A percentile compares a stretch with the other conserved stretches of the same genome.
These are phyloP conservation scores for Syrista parreyssii DNA, from an alignment of 2,888 invertebrate genomes.

Conservation along the genomic window DNA sequence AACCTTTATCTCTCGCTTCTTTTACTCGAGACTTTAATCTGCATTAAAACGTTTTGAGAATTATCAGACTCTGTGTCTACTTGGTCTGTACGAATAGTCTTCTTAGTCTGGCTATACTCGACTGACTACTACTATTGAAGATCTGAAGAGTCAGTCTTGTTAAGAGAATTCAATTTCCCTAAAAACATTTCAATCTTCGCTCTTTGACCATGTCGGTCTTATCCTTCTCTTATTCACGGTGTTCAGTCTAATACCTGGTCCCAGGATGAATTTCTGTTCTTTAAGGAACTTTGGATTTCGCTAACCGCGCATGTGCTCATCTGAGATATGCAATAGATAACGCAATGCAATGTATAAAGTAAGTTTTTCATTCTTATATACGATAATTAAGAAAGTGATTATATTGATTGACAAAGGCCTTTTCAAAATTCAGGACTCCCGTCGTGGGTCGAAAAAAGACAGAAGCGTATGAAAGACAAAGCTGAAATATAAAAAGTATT, in stretches of 20 bases:
- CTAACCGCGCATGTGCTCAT: not conserved
- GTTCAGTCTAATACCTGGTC: not conserved
- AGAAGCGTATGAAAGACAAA: not conserved
- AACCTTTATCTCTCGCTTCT: not conserved
- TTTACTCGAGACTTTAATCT: not conserved
- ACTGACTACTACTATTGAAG: not conserved
- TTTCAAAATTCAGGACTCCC: not conserved
- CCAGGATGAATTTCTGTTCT: not conserved
- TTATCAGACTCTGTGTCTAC: not conserved
- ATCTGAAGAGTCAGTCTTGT: slow-evolving; percentile 15
- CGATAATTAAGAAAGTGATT: not conserved
- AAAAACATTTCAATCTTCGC: slow-evolving; percentile 16
- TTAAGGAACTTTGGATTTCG: not conserved
- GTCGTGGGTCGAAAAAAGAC: not conserved
- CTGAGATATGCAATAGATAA: not conserved
- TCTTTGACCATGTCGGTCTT: not conserved
- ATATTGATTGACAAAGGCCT: not conserved
- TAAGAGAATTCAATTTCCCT: slow-evolving; percentile 26
- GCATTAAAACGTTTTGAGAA: not conserved
- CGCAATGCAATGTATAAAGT: too few relatives aligned
- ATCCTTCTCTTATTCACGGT: not conserved
- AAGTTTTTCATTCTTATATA: not conserved
- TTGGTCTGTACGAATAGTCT: not conserved
- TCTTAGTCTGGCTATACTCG: not conserved
- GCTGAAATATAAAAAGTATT: not conserved